Evolutionary conservation across 2,797 vertebrate species (phyloP).

Genomic region (Mastacembelus armatus): DNA sequence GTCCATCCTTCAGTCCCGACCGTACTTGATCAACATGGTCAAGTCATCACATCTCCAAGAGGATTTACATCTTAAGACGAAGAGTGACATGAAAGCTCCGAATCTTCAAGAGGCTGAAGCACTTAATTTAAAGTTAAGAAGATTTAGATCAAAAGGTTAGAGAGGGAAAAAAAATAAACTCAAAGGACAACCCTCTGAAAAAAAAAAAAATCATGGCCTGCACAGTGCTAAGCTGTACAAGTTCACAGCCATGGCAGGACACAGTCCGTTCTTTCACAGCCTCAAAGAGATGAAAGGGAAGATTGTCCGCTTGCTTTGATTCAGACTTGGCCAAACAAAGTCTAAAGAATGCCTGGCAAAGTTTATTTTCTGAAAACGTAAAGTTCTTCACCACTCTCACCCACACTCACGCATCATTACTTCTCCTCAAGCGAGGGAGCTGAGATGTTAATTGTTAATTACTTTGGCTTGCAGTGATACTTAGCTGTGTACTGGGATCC

Average conservation of each 20-base stretch:
- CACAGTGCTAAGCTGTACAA: constrained; percentile 79
- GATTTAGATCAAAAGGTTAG: constrained; percentile 89
- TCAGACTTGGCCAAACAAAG: constrained; percentile 71
- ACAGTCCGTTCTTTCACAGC: constrained; percentile 76
- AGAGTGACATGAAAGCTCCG: constrained; percentile 81
- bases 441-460: constrained; percentile 76
- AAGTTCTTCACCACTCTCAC: constrained; percentile 51
- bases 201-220: constrained; percentile 64
- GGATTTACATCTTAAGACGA: constrained; percentile 82
- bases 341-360: constrained; percentile 72
- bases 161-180: constrained; percentile 68
- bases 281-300: constrained; percentile 79
- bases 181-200: constrained; percentile 71
- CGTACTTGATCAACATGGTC: constrained; percentile 66
- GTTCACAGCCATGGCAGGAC: constrained; percentile 81
- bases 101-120: constrained; percentile 83
- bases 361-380: constrained; percentile 73
- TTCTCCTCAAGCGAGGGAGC: constrained; percentile 28
- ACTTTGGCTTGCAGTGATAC: constrained; percentile 62
- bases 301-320: constrained; percentile 75
- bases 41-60: constrained; percentile 72
- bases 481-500: constrained; percentile 41
- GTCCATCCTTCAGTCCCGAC: constrained; percentile 58
- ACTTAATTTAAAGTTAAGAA: constrained; percentile 88
- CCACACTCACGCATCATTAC: constrained; percentile 28